Evolutionary conservation across 2,113 vertebrate genomes (phyloP), one percentile per base, ranked within the genome.

Genomic region (Sakesphorus luctuosus): DNA sequence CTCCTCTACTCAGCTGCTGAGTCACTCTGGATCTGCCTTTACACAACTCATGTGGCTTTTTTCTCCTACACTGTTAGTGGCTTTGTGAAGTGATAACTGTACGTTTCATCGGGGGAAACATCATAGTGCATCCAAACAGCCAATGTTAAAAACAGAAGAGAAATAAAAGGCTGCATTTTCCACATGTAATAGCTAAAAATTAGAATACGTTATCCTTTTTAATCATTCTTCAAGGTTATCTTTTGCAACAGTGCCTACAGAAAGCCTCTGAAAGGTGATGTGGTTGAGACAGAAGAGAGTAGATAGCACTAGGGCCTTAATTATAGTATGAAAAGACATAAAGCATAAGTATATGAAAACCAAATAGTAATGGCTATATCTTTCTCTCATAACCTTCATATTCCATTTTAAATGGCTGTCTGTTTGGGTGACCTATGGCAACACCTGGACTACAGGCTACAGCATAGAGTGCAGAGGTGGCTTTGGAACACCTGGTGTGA

Each of bases 401-500:
- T 4, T 4, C 11, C 13, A 7, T n/a, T 91, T 59, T 74, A 61
- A 55, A 62, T 1, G 7, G 15, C 28, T 19, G 73, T 8, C 13
- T 26, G 1, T 44, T 81, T 28, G 36, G 31, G 33, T 8, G 66
- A 26, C 6, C 46, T 38, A 1, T 13, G 43, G 20, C 5, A 14
- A 4, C 28, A 26, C 0, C 33, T 81, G 56, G 3, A 3, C 44
- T 24, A 15, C 19, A 38, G 35, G n/a, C 71, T 72, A 56, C 65
- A 40, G 62, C 20, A 28, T 1, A 1, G 25, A 3, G 8, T 11
- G 8, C 33, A 28, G 44, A 43, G 50, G 19, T 35, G 63, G 17
- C 26, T 86, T 53, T 74, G 72, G 26, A 69, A 35, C 0, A 2
- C 29, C 0, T 0, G 49, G 29, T 0, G 3, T 7, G 4, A 19